phyloP scores from a whole-genome alignment of 2,888 invertebrate species.

The Zaprionus lineosus region DNA sequence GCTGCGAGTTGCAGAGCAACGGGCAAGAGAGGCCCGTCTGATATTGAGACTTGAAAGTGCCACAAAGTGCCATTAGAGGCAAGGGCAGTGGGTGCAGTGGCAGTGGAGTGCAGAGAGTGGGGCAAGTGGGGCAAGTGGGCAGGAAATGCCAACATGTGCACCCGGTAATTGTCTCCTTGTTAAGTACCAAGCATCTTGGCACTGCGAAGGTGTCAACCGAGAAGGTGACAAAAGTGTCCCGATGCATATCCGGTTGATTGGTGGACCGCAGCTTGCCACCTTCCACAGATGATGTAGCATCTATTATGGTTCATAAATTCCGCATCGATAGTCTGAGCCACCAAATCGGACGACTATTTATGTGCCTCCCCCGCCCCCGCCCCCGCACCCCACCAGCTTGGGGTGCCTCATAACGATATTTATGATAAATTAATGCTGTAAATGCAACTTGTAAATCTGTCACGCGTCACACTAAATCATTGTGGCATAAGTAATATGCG shows the following conservation, averaged over 20 bases:
- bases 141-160: slow-evolving; percentile 53
- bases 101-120: slow-evolving; percentile 44
- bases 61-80: no score
- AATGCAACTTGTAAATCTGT: slow-evolving; percentile 81
- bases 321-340: slow-evolving; percentile 15
- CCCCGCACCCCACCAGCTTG: no score
- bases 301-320: slow-evolving; percentile 13
- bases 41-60: no score
- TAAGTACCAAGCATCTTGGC: background rate
- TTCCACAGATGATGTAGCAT: no score
- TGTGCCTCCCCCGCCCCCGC: slow-evolving; percentile 4
- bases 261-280: background rate
- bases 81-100: no score
- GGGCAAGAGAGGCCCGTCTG: background rate
- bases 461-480: slow-evolving; percentile 81
- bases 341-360: slow-evolving; percentile 33
- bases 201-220: slow-evolving; percentile 19
- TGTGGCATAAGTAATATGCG: slow-evolving; percentile 70
- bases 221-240: slow-evolving; percentile 31
- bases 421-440: slow-evolving; percentile 79
- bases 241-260: slow-evolving; percentile 3
- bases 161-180: slow-evolving; percentile 51
- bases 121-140: slow-evolving; percentile 11
- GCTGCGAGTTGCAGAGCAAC: slow-evolving; percentile 43
- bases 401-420: slow-evolving; percentile 34